These are phyloP conservation scores for Phoxinus phoxinus DNA, from an alignment of 2,113 vertebrate genomes.

Conservation along the genomic window DNA sequence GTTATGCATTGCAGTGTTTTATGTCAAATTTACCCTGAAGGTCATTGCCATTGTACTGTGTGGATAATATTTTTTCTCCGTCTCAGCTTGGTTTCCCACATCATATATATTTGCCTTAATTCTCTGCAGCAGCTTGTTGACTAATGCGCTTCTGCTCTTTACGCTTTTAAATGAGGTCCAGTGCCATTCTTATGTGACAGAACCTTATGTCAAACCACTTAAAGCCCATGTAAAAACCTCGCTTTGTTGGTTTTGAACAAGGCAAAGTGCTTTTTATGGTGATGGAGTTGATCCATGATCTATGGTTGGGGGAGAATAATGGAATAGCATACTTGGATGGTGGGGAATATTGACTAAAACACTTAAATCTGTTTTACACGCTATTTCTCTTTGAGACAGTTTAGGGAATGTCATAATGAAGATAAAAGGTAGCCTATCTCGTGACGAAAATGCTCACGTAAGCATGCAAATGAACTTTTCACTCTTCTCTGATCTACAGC, in stretches of 20 bases:
- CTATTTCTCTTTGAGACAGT: background rate
- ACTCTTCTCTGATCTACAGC: slow-evolving; percentile 4
- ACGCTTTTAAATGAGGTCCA: background rate
- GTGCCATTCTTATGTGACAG: background rate
- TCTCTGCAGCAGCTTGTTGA: slow-evolving; percentile 7
- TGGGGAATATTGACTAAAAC: slow-evolving; percentile 19
- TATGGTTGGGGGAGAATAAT: slow-evolving; percentile 12
- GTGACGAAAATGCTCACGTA: background rate
- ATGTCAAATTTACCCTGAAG: background rate
- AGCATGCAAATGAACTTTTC: slow-evolving; percentile 7
- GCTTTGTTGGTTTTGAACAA: slow-evolving; percentile 12
- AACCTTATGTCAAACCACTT: background rate
- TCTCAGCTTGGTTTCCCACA: background rate
- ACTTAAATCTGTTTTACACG: background rate
- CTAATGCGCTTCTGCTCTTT: background rate
- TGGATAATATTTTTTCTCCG: background rate
- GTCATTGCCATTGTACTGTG: background rate
- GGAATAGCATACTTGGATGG: background rate
- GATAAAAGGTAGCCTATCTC: slow-evolving; percentile 29
- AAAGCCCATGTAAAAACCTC: background rate
- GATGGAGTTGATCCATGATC: slow-evolving; percentile 29
- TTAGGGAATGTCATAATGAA: slow-evolving; percentile 1
- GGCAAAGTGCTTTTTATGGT: background rate
- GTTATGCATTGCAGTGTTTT: background rate
- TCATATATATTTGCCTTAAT: background rate